A percentile compares a stretch with the other conserved stretches of the same genome.
Evolutionary conservation across 2,888 invertebrate genomes (phyloP).

Genomic region (Hydroisotoma schaefferi): DNA sequence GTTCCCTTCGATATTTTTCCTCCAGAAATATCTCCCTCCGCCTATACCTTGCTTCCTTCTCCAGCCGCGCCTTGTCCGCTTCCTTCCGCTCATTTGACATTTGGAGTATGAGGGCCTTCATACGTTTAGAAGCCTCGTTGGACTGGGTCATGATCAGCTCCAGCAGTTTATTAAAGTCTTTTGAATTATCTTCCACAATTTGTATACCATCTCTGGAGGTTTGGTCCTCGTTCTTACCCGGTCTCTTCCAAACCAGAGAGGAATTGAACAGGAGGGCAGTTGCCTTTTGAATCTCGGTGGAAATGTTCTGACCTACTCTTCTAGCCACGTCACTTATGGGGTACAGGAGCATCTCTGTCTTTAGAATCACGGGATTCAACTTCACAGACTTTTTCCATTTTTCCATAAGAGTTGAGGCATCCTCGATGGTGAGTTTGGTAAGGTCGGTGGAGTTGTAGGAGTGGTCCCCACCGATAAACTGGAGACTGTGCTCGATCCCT

Average conservation of each 20-base stretch:
- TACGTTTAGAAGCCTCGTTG: too few species aligned
- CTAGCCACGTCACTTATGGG: background rate
- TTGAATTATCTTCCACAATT: too few species aligned
- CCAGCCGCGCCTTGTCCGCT: too few species aligned
- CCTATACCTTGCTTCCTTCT: too few species aligned
- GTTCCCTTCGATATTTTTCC: too few species aligned
- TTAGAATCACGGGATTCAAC: background rate
- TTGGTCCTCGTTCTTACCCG: too few species aligned
- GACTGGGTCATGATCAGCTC: too few species aligned
- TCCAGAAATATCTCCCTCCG: too few species aligned
- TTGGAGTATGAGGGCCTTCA: too few species aligned
- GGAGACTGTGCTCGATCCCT: background rate
- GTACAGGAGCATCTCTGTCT: background rate
- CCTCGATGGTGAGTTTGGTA: background rate
- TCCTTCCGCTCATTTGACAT: too few species aligned
- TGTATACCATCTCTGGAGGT: background rate
- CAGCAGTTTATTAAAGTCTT: too few species aligned
- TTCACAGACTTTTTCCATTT: slow-evolving; percentile 15
- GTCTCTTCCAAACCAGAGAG: background rate
- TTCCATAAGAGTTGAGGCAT: background rate
- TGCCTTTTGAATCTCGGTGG: background rate
- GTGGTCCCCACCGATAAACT: slow-evolving; percentile 7
- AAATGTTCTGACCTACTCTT: background rate
- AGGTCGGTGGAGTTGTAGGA: background rate
- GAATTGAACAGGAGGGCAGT: background rate